Evolutionary conservation across 2,113 vertebrate species (phyloP), one percentile per base, ranked within the genome.

Genomic region (Tachysurus fulvidraco): DNA sequence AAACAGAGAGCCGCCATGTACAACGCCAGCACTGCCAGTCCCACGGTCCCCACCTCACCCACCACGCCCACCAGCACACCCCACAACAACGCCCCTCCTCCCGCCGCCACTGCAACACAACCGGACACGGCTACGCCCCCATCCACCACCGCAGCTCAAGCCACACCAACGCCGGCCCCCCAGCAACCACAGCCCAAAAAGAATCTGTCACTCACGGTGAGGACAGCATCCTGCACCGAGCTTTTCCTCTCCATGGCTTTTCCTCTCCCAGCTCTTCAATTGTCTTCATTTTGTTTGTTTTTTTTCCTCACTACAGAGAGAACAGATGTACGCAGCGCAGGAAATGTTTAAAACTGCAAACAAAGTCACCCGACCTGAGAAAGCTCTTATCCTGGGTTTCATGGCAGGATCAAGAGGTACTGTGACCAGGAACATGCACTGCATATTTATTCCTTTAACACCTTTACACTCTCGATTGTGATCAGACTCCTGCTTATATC

Each of bases 311-410:
- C 84, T 91, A 69, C 95, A 99, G 98, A 96, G 95, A 90, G 97
- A 99, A 91, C 98, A 99, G 93, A 98, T 99, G 96, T 98, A 96
- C 54, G 98, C 98, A 0, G 98, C 98, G 2, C 98, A 98, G 92
- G 98, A 99, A 93, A 99, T 99, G 97, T 99, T 99, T 95, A 99
- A 98, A 94, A 99, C 98, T 0, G 98, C 98, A 93, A 99, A 99
- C 96, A 99, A 99, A 91, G 97, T 99, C 83, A 99, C 98, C 0
- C 95, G 97, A 88, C 97, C 97, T 1, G 98, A 99, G 93, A 99
- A 99, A 91, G 97, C 98, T 30, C 97, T 99, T 71, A 99, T 99
- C 85, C 94, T 99, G 92, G 98, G 98, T 89, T 99, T 99, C 94
- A 99, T 99, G 98, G 98, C 98, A 2, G 98, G 98, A 93, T 98